Percentiles rank a stretch among this genome's conserved stretches.
phyloP scores from a whole-genome alignment of 2,888 invertebrate species.

The Unio delphinus region DNA sequence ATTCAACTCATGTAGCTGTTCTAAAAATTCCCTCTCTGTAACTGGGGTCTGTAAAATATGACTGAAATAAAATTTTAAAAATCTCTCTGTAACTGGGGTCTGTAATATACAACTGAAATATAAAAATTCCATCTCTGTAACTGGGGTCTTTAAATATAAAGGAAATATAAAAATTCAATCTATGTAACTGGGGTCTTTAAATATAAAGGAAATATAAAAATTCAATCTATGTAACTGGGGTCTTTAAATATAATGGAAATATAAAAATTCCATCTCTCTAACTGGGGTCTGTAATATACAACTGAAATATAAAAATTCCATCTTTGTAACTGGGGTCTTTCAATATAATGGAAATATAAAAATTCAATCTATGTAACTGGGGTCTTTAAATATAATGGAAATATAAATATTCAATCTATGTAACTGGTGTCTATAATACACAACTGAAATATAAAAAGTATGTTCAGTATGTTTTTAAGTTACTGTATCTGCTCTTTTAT shows the following conservation, averaged over 20 bases:
- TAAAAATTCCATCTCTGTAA: no score
- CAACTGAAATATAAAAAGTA: conserved; percentile 75
- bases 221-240: not conserved
- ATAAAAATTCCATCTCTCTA: no score
- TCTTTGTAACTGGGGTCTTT: conserved; percentile 92
- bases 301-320: conserved; percentile 84
- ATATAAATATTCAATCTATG: no score
- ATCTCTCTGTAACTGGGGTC: not conserved
- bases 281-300: conserved; percentile 83
- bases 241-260: no score
- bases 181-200: conserved; percentile 94
- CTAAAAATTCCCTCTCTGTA: conserved; percentile 93
- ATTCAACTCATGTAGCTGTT: conserved; percentile 91
- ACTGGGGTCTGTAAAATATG: conserved; percentile 93
- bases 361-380: not conserved
- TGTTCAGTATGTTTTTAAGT: no score
- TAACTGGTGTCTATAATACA: conserved; percentile 80
- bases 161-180: conserved; percentile 84
- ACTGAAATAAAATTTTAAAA: conserved; percentile 71
- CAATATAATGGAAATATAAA: conserved; percentile 81
- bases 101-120: no score
- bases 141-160: conserved; percentile 84
- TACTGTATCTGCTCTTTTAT: no score
- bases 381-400: not conserved
- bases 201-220: conserved; percentile 78